A percentile compares a stretch with the other conserved stretches of the same genome.
Evolutionary conservation across 2,888 invertebrate species (phyloP).

Genomic region (Aphidius colemani): DNA sequence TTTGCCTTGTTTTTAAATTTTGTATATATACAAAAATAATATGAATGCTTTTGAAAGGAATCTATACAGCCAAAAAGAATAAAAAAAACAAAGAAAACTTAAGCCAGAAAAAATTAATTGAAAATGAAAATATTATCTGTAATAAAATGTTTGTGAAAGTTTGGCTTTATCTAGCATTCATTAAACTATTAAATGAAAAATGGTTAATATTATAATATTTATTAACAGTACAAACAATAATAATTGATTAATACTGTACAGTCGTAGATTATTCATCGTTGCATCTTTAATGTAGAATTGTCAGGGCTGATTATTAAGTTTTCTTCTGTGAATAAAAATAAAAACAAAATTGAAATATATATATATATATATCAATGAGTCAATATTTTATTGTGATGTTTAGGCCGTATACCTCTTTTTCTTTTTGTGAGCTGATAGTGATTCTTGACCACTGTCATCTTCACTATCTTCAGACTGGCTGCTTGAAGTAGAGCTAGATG

Average conservation of each 20-base stretch:
- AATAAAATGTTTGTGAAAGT: conserved; percentile 34
- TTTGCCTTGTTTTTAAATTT: too few relatives aligned
- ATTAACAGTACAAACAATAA: conserved; percentile 58
- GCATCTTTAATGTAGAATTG: conserved; percentile 50
- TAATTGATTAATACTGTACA: conserved; percentile 60
- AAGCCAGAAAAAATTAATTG: conserved; percentile 22
- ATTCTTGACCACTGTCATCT: conserved; percentile 81
- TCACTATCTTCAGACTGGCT: conserved; percentile 74
- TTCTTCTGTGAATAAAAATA: conserved; percentile 52
- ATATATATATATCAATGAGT: neutral
- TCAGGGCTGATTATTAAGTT: conserved; percentile 59
- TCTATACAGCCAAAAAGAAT: neutral
- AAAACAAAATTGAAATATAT: neutral
- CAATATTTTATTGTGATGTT: conserved; percentile 9
- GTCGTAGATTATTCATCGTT: conserved; percentile 58
- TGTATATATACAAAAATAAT: too few relatives aligned
- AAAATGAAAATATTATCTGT: conserved; percentile 25
- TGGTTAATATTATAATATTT: conserved; percentile 57
- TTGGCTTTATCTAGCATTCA: conserved; percentile 60
- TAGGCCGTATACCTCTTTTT: conserved; percentile 65
- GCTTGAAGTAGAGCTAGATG: conserved; percentile 68
- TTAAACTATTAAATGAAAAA: conserved; percentile 58
- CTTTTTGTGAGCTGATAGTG: conserved; percentile 82
- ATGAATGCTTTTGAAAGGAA: neutral
- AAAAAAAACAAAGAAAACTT: neutral